These are phyloP conservation scores for Pluvianellus socialis DNA, from an alignment of 2,113 vertebrate species.

Conservation along the genomic window DNA sequence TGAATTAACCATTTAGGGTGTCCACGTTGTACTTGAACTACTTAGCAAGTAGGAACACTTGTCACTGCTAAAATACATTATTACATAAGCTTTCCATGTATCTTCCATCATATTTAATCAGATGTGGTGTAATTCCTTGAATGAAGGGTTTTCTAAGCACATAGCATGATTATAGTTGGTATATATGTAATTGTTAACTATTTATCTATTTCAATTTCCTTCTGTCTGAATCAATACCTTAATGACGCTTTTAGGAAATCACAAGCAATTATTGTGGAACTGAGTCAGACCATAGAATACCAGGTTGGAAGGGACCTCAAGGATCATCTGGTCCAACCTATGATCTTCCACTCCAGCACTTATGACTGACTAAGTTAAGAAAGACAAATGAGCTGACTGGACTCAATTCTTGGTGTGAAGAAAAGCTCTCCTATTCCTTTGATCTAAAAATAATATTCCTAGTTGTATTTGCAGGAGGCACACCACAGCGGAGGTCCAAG, in stretches of 20 bases:
- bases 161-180: not conserved
- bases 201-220: not conserved
- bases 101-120: not conserved
- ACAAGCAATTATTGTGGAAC: not conserved
- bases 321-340: not conserved
- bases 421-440: not conserved
- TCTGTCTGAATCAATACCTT: not conserved
- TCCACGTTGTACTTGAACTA: not conserved
- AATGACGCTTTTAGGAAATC: not conserved
- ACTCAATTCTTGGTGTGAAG: not conserved
- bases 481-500: not conserved
- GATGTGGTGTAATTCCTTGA: not conserved
- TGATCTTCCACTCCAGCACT: not conserved
- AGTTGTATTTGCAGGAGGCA: not conserved
- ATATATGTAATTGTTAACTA: not conserved
- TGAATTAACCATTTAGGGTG: not conserved
- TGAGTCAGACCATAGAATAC: not conserved
- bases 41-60: not conserved
- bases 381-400: not conserved
- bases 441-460: not conserved
- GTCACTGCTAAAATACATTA: not conserved
- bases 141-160: not conserved
- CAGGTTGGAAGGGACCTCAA: not conserved
- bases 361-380: not conserved
- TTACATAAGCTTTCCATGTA: not conserved